Percentiles rank a stretch among this genome's conserved stretches.
phyloP scores from a whole-genome alignment of 2,797 vertebrate genomes.

The Adelosebastes latens region DNA sequence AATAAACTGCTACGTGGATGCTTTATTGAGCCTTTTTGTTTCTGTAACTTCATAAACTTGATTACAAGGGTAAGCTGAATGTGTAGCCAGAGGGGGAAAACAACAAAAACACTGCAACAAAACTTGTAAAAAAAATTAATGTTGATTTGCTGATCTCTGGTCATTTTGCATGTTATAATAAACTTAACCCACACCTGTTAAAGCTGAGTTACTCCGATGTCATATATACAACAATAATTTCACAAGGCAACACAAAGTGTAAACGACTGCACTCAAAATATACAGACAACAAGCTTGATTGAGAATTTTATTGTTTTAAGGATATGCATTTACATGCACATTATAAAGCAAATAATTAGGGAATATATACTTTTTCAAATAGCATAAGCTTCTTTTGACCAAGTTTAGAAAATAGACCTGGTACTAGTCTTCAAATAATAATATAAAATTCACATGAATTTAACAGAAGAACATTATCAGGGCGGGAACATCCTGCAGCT shows the following conservation, averaged over 20 bases:
- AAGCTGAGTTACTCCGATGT: not conserved
- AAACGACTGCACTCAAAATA: not conserved
- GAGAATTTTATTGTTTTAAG: constrained; percentile 86
- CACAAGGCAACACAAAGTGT: not conserved
- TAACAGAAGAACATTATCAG: constrained; percentile 29
- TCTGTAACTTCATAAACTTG: not conserved
- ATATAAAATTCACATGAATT: constrained; percentile 65
- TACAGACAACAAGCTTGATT: constrained; percentile 34
- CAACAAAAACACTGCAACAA: not conserved
- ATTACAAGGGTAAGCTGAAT: not conserved
- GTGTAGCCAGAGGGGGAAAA: not conserved
- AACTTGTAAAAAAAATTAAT: not conserved
- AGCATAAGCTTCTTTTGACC: constrained; percentile 82
- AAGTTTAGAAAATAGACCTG: constrained; percentile 83
- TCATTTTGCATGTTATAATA: not conserved
- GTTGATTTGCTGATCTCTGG: not conserved
- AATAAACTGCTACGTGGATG: constrained; percentile 64
- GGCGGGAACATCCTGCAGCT: constrained; percentile 65
- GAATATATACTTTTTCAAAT: constrained; percentile 88
- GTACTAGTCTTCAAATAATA: constrained; percentile 83
- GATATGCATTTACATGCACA: constrained; percentile 92
- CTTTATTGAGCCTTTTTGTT: constrained; percentile 17
- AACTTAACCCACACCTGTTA: not conserved
- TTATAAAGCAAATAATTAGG: constrained; percentile 87
- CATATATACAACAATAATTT: not conserved